Conservation (phyloP, 2,113 vertebrate genomes). For the Pygoscelis adeliae region DNA sequence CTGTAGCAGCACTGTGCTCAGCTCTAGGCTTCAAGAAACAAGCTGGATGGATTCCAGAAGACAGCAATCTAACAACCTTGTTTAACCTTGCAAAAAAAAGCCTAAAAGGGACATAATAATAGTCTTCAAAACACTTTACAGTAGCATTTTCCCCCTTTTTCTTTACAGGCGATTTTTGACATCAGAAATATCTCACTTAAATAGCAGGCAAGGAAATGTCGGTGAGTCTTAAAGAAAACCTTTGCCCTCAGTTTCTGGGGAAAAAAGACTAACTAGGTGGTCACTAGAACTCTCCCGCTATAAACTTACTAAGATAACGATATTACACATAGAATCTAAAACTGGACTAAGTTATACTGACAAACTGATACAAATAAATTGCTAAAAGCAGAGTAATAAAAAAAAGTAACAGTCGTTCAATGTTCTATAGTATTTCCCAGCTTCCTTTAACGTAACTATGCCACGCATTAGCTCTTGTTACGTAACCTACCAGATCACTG, state of each 20-base stretch:
- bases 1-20: not conserved
- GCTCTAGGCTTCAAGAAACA: not conserved
- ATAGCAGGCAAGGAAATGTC: not conserved
- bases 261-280: not conserved
- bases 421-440: not conserved
- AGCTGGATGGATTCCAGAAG: not conserved
- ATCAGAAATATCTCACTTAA: not conserved
- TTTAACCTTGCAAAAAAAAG: not conserved
- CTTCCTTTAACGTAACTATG: conserved; percentile 19
- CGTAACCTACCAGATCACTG: not conserved
- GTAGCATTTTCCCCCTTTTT: not conserved
- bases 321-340: not conserved
- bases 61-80: not conserved
- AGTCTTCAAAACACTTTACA: not conserved
- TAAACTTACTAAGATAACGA: not conserved
- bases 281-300: not conserved
- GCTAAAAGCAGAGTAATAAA: not conserved
- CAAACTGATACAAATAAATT: not conserved
- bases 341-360: no score
- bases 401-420: not conserved
- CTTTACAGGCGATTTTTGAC: not conserved
- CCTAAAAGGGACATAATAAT: not conserved
- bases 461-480: not conserved
- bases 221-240: not conserved
- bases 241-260: not conserved